Conservation (phyloP, 2,888 invertebrate genomes). For the Argyra leucocephala region DNA sequence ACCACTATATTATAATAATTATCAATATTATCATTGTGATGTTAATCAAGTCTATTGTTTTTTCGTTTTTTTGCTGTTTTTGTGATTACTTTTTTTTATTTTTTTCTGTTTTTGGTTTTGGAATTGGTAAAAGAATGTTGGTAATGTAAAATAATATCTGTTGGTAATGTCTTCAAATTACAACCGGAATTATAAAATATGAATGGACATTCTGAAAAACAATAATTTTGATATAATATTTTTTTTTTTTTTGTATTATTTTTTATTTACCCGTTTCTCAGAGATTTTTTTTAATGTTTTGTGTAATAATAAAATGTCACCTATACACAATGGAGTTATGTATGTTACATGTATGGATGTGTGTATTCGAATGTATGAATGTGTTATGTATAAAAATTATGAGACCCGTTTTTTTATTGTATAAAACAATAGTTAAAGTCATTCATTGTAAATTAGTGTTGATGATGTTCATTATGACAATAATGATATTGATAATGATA, state of each 20-base stretch:
- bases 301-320: no score
- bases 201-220: not conserved
- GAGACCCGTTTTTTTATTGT: no score
- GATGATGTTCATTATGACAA: no score
- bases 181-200: not conserved
- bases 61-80: not conserved
- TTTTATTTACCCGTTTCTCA: constrained; percentile 4
- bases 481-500: no score
- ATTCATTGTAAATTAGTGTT: no score
- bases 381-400: no score
- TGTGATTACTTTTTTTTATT: not conserved
- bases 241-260: not conserved
- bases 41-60: not conserved
- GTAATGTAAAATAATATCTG: not conserved
- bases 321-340: no score
- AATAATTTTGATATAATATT: not conserved
- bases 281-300: not conserved
- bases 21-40: not conserved
- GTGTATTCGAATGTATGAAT: no score
- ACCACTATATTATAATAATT: not conserved
- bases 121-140: not conserved
- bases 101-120: not conserved
- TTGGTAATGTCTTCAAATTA: not conserved
- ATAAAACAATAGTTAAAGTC: no score
- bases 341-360: no score